Evolutionary conservation across 2,113 vertebrate genomes (phyloP).

Genomic region (Myotis lucifugus): DNA sequence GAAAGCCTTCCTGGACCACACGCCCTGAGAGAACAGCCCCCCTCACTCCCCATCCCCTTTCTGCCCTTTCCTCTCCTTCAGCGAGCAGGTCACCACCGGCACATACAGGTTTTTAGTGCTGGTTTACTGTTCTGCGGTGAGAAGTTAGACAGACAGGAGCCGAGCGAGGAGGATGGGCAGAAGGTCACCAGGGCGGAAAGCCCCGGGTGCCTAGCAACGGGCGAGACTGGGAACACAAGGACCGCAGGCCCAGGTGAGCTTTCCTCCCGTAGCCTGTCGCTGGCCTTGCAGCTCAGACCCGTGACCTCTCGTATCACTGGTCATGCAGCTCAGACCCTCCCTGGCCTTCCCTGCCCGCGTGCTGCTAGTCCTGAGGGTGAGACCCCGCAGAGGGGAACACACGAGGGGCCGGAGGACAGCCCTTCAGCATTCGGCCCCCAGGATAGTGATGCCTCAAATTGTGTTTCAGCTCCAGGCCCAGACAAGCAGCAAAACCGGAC

Average conservation of each 20-base stretch:
- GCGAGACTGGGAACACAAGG: background rate
- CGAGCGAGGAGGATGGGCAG: background rate
- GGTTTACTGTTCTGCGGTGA: too few relatives aligned
- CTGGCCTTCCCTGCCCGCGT: background rate
- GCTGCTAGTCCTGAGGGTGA: background rate
- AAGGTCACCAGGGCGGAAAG: background rate
- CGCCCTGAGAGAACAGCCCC: background rate
- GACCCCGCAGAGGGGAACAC: background rate
- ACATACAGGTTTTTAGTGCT: accelerated
- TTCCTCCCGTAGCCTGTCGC: background rate
- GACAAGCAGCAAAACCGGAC: background rate
- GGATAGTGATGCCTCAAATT: background rate
- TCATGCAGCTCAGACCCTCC: background rate
- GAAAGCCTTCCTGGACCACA: background rate
- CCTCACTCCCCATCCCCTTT: background rate
- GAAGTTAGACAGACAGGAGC: background rate
- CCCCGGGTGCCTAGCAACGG: background rate
- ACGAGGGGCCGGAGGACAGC: background rate
- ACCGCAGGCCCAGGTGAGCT: background rate
- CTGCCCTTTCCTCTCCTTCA: background rate
- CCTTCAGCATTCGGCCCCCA: background rate
- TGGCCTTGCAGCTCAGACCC: background rate
- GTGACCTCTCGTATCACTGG: background rate
- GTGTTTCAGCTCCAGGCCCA: background rate
- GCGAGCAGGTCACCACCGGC: accelerated